A percentile compares a stretch with the other conserved stretches of the same genome.
Evolutionary conservation across 2,888 invertebrate species (phyloP).

Genomic region (Acanthacorydalis orientalis): DNA sequence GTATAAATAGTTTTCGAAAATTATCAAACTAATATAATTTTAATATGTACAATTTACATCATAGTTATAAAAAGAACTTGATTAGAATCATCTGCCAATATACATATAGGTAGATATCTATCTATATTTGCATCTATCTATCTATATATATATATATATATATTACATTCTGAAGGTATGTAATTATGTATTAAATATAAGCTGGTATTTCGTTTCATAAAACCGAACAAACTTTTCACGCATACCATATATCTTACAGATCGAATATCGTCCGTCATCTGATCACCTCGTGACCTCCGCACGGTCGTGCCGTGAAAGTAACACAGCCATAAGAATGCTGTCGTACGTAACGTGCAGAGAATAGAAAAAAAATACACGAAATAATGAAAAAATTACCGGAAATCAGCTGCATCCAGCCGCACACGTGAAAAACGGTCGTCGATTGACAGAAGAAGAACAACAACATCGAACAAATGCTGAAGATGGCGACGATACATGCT

Average conservation of each 20-base stretch:
- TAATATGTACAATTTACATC: no score
- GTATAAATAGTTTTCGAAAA: no score
- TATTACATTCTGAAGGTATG: neutral
- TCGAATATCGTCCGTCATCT: no score
- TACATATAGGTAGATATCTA: no score
- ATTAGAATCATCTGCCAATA: no score
- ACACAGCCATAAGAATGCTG: neutral
- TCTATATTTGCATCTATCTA: neutral
- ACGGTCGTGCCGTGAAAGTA: neutral
- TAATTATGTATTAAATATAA: neutral
- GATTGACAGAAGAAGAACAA: conserved; percentile 88
- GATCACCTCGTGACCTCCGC: neutral
- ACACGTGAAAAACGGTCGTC: conserved; percentile 79
- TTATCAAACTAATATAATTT: no score
- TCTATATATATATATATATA: neutral
- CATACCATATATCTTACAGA: no score
- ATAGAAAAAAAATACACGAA: neutral
- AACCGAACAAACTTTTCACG: neutral
- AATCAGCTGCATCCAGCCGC: conserved; percentile 90
- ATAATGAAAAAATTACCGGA: conserved; percentile 55
- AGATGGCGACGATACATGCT: conserved; percentile 66
- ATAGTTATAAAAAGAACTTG: no score
- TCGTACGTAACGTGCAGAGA: neutral
- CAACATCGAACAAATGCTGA: conserved; percentile 77
- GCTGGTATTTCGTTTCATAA: neutral